These are phyloP conservation scores for Melipona quadrifasciata DNA, from an alignment of 1,140 invertebrate genomes.

Conservation along the genomic window DNA sequence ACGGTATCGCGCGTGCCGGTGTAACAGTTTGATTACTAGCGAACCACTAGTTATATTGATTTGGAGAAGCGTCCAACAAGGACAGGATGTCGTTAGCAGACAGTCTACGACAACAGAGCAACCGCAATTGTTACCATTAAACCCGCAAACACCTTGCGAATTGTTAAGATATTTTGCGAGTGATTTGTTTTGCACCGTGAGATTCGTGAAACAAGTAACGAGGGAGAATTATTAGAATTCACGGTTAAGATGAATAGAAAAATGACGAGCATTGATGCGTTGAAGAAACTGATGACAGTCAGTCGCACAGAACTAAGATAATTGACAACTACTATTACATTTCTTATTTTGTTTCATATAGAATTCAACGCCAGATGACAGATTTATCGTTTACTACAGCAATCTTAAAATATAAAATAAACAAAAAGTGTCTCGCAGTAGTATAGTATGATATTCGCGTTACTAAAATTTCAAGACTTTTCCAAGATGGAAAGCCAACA, in stretches of 20 bases:
- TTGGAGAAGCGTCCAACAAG: not conserved
- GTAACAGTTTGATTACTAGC: constrained; percentile 1
- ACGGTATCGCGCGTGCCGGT: not conserved
- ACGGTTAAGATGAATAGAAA: not conserved
- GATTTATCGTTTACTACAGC: too few relatives aligned
- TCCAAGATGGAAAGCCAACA: too few relatives aligned
- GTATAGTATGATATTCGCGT: too few relatives aligned
- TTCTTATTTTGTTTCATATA: too few relatives aligned
- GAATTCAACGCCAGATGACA: too few relatives aligned
- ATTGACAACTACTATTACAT: too few relatives aligned
- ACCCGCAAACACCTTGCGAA: not conserved
- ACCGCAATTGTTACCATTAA: not conserved
- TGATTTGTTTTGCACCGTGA: not conserved
- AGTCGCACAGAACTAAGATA: too few relatives aligned
- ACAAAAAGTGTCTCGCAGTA: too few relatives aligned
- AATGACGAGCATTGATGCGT: too few relatives aligned
- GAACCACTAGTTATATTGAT: not conserved
- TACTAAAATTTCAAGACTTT: too few relatives aligned
- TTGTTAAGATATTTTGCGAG: not conserved
- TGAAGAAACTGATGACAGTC: too few relatives aligned
- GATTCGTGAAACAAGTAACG: not conserved
- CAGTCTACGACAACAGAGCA: not conserved
- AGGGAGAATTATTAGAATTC: not conserved
- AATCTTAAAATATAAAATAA: too few relatives aligned
- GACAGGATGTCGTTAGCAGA: constrained; percentile 14